These are phyloP conservation scores for Coturnix japonica DNA, from an alignment of 2,113 vertebrate genomes.

Conservation along the genomic window DNA sequence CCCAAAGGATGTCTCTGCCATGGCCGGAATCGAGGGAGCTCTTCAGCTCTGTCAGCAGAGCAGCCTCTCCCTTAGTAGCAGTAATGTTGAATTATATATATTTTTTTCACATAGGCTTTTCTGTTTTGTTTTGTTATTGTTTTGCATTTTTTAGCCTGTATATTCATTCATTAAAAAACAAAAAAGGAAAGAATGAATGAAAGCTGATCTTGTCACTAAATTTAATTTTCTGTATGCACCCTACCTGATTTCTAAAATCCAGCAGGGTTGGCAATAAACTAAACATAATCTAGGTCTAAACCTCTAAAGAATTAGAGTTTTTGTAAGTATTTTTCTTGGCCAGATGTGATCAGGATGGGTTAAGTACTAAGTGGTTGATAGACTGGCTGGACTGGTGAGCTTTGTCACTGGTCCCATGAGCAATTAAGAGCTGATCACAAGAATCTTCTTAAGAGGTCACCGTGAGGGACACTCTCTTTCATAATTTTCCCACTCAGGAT, in stretches of 20 bases:
- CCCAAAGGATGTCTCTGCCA: background rate
- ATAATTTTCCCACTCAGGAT: background rate
- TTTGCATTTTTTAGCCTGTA: background rate
- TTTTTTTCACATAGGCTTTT: background rate
- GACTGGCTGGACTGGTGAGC: background rate
- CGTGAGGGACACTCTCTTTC: rapidly evolving
- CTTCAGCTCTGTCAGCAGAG: background rate
- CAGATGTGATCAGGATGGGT: background rate
- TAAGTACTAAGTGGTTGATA: background rate
- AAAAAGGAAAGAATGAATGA: background rate
- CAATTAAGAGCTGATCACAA: rapidly evolving
- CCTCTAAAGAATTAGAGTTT: background rate
- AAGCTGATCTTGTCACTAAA: background rate
- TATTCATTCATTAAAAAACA: background rate
- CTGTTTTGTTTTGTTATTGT: too few species aligned
- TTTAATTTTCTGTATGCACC: background rate
- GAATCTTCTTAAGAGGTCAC: background rate
- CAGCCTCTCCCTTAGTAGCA: background rate
- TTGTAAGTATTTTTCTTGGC: background rate
- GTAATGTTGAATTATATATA: background rate
- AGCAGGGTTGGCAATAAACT: background rate
- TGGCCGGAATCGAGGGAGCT: background rate
- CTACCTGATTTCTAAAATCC: background rate
- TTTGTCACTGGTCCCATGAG: background rate
- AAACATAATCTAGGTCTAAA: background rate